Evolutionary conservation across 2,888 invertebrate species (phyloP).

Genomic region (Platycheirus rosarum): DNA sequence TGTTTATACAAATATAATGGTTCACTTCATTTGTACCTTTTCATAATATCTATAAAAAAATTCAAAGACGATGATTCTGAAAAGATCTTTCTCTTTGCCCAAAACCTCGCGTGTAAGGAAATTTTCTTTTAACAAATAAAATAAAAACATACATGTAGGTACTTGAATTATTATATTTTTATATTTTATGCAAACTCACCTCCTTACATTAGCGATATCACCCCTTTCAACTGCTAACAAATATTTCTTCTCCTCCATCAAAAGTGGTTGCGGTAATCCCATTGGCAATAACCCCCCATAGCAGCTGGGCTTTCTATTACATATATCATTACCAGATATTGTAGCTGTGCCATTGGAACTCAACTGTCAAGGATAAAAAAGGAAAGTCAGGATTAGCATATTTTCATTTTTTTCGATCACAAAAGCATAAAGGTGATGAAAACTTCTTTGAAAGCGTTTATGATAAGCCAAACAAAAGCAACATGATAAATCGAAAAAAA

Average conservation of each 20-base stretch:
- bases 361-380: constrained; percentile 52
- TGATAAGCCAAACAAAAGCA: constrained; percentile 13
- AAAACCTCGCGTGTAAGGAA: constrained; percentile 1
- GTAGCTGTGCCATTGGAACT: constrained; percentile 33
- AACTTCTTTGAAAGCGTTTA: background rate
- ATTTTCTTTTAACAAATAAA: constrained; percentile 2
- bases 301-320: constrained; percentile 65
- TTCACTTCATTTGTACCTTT: no score
- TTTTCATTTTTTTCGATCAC: constrained; percentile 60
- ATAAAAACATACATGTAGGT: background rate
- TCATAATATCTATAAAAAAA: no score
- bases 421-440: constrained; percentile 61
- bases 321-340: constrained; percentile 29
- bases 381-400: constrained; percentile 54
- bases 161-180: background rate
- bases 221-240: constrained; percentile 96
- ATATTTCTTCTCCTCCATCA: constrained; percentile 94
- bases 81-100: no score
- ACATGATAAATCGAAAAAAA: constrained; percentile 46
- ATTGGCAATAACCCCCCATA: constrained; percentile 84
- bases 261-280: constrained; percentile 88
- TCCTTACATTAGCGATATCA: constrained; percentile 93
- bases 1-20: no score
- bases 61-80: no score
- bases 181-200: constrained; percentile 83